Evolutionary conservation across 2,797 vertebrate genomes (phyloP), one percentile per base, ranked within the genome.

Genomic region (Apogon hyalosoma): DNA sequence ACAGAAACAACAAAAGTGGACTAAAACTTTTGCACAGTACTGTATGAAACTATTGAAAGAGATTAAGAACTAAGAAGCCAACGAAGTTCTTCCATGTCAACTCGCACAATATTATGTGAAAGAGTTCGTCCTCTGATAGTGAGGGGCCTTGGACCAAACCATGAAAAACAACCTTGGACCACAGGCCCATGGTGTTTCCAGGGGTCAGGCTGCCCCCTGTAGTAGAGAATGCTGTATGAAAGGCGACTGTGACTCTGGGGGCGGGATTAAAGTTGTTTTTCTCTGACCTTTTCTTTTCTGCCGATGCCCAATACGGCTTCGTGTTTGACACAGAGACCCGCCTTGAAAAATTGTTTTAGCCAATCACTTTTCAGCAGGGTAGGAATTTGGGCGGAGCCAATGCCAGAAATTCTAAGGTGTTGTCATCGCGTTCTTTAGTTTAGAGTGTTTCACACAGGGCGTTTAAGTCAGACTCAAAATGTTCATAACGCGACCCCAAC

Each of bases 351-450:
- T 0, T 0, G 0, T 0, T 0, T 0, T 2, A 46, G 14, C 91
- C 88, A 92, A 90, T 90, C 12, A 2, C 1, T 0, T 33, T 59
- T 11, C n/a, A 7, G 47, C 0, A 38, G 14, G 33, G 5, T 19
- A 31, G 36, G 19, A 12, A 73, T 57, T 2, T 21, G 52, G 85
- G 91, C 81, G 88, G 81, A 48, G 67, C 7, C 4, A 82, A 21
- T 24, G 55, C 40, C 66, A 80, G 83, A 88, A 76, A 87, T 84
- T 84, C 80, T 75, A 63, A 80, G 82, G 86, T 87, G 90, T 90
- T 91, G 92, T 91, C 90, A 88, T 89, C 60, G 79, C 80, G 82
- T 82, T 83, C 59, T 62, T 83, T 52, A 75, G 74, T 63, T 74
- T 76, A 64, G 75, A 69, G 76, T 84, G 71, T 79, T 78, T 66